These are phyloP conservation scores for Festucalex cinctus DNA, from an alignment of 2,113 vertebrate species.

Conservation along the genomic window DNA sequence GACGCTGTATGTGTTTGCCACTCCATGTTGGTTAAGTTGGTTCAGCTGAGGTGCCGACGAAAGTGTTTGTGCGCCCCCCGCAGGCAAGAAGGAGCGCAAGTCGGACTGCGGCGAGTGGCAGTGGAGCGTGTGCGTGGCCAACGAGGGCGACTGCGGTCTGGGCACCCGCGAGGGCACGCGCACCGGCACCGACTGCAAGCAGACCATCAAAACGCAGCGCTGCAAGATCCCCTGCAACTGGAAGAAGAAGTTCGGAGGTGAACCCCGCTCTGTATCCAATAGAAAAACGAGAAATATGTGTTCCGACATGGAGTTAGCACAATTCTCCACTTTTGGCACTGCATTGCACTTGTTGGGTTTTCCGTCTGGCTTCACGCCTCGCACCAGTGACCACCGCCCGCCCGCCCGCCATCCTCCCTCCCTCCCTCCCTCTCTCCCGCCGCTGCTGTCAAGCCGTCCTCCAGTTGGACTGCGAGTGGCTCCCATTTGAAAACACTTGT, in stretches of 20 bases:
- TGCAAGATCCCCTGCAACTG: slow-evolving; percentile 99
- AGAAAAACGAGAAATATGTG: neutral
- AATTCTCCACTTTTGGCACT: neutral
- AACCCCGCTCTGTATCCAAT: neutral
- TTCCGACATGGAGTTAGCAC: too few species aligned
- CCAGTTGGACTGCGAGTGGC: neutral
- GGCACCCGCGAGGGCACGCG: slow-evolving; percentile 93
- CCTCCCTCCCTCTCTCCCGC: neutral
- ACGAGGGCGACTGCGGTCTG: slow-evolving; percentile 89
- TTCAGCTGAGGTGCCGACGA: too few species aligned
- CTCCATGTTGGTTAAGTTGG: too few species aligned
- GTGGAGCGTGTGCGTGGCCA: slow-evolving; percentile 95
- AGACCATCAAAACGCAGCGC: slow-evolving; percentile 96
- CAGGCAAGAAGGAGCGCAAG: slow-evolving; percentile 92
- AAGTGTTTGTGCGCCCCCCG: slow-evolving; percentile 14
- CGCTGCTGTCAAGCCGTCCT: neutral
- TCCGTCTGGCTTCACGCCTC: neutral
- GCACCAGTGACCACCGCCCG: neutral
- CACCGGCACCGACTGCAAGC: slow-evolving; percentile 86
- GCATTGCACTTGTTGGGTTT: neutral
- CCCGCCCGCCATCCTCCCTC: too few species aligned
- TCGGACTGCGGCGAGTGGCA: slow-evolving; percentile 97
- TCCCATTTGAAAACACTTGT: neutral
- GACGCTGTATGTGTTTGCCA: too few species aligned
- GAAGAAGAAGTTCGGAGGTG: slow-evolving; percentile 99